Evolutionary conservation across 2,113 vertebrate species (phyloP).

Genomic region (Aleadryas rufinucha): DNA sequence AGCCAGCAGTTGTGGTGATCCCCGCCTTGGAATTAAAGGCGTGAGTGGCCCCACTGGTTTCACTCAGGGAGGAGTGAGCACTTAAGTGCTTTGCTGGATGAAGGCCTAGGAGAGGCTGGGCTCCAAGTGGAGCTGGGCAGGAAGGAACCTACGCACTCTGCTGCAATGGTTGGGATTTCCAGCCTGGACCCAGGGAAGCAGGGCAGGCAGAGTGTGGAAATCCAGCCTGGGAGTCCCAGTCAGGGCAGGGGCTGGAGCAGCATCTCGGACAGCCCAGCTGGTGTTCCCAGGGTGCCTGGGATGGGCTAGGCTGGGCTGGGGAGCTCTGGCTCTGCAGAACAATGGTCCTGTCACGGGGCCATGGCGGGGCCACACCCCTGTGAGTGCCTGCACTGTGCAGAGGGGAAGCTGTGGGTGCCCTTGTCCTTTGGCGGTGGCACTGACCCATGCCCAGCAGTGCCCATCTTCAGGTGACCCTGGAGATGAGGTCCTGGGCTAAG

Average conservation of each 20-base stretch:
- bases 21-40: not conserved
- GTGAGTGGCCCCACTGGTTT: constrained; percentile 5
- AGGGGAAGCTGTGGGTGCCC: not conserved
- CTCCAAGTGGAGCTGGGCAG: constrained; percentile 36
- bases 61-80: constrained; percentile 34
- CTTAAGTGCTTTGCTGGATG: constrained; percentile 66
- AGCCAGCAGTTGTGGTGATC: not conserved
- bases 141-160: not conserved
- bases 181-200: not conserved
- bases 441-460: not conserved
- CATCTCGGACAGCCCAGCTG: not conserved
- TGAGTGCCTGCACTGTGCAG: not conserved
- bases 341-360: not conserved
- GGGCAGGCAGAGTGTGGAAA: not conserved
- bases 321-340: not conserved
- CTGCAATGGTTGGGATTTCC: constrained; percentile 22
- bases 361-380: not conserved
- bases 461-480: not conserved
- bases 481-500: not conserved
- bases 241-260: not conserved
- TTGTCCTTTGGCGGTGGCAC: not conserved
- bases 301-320: not conserved
- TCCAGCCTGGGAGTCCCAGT: not conserved
- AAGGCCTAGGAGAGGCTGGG: constrained; percentile 30
- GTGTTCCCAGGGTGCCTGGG: not conserved